These are phyloP conservation scores for Callipepla squamata DNA, from an alignment of 2,113 vertebrate species.

Conservation along the genomic window DNA sequence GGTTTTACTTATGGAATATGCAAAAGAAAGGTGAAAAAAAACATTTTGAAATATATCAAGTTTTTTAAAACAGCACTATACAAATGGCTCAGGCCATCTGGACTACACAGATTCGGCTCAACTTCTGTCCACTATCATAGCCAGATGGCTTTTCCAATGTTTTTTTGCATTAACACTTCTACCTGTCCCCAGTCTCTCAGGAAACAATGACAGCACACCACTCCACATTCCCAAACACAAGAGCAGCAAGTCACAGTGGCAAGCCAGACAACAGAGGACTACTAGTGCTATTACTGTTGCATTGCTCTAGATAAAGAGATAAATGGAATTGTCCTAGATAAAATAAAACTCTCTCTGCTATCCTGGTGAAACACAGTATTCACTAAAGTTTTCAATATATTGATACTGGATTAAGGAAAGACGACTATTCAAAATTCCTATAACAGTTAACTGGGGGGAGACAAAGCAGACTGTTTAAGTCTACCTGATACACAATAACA, in stretches of 20 bases:
- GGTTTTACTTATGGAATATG: neutral
- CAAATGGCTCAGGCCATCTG: neutral
- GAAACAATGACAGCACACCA: neutral
- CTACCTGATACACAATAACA: neutral
- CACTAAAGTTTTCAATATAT: neutral
- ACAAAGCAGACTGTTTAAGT: neutral
- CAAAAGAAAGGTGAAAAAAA: too few species aligned
- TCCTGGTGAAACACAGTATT: neutral
- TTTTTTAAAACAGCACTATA: neutral
- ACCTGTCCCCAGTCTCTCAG: neutral
- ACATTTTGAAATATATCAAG: rapidly evolving
- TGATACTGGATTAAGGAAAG: neutral
- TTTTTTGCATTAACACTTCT: neutral
- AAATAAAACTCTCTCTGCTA: neutral
- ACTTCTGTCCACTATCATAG: neutral
- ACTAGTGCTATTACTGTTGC: neutral
- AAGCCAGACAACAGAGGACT: neutral
- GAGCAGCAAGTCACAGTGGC: neutral
- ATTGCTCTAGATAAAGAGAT: neutral
- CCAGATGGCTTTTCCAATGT: neutral
- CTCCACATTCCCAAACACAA: neutral
- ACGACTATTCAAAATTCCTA: neutral
- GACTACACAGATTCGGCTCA: neutral
- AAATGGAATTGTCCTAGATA: neutral
- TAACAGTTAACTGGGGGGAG: neutral